These are phyloP conservation scores for Andrena haemorrhoa DNA, from an alignment of 2,888 invertebrate genomes.

Conservation along the genomic window DNA sequence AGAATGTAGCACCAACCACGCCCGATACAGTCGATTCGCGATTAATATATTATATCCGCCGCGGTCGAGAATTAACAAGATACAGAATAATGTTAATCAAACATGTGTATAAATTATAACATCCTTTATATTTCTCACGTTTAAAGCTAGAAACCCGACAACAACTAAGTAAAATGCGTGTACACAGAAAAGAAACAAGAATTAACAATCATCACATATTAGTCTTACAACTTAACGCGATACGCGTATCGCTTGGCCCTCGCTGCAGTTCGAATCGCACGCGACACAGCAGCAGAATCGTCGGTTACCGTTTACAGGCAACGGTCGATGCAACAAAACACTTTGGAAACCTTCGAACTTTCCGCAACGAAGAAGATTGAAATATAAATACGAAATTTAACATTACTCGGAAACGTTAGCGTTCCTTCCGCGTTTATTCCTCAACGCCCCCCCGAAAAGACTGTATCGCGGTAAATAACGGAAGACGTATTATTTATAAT, in stretches of 20 bases:
- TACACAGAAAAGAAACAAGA: constrained; percentile 56
- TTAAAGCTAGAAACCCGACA: constrained; percentile 65
- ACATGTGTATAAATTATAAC: constrained; percentile 57
- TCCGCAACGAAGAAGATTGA: neutral
- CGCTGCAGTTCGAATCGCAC: constrained; percentile 44
- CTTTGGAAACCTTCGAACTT: neutral
- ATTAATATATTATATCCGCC: neutral
- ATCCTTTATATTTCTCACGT: constrained; percentile 57
- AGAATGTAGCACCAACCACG: constrained; percentile 56
- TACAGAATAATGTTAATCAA: constrained; percentile 42
- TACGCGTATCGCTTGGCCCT: constrained; percentile 25
- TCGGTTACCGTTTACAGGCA: constrained; percentile 21
- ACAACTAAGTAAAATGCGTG: constrained; percentile 65
- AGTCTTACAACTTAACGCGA: constrained; percentile 48
- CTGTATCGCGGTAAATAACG: constrained; percentile 56
- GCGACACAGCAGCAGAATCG: constrained; percentile 30
- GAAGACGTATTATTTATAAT: constrained; percentile 42
- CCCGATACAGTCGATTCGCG: constrained; percentile 41
- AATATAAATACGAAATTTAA: constrained; percentile 10
- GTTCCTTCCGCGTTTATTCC: neutral
- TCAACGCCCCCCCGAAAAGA: constrained; percentile 30
- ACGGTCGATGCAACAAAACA: constrained; percentile 20
- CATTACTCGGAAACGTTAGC: constrained; percentile 1
- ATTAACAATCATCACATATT: constrained; percentile 63
- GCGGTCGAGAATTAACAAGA: neutral